A percentile compares a stretch with the other conserved stretches of the same genome.
These are phyloP conservation scores for Bufo bufo DNA, from an alignment of 2,113 vertebrate genomes.

Conservation along the genomic window DNA sequence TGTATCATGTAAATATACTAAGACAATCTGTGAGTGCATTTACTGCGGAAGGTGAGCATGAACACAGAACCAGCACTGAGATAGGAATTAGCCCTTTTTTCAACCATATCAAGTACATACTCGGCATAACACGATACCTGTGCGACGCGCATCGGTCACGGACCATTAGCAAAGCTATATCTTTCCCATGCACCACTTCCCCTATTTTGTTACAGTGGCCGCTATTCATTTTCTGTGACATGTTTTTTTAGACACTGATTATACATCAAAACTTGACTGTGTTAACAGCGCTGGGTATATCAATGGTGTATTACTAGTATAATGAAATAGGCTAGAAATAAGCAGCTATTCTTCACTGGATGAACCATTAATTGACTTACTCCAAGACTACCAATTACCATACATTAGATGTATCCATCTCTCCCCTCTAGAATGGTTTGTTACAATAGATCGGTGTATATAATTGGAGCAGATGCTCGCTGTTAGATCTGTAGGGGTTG, in stretches of 20 bases:
- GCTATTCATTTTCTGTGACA: neutral
- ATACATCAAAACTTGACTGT: neutral
- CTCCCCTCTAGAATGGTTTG: no score
- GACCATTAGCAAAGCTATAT: constrained; percentile 11
- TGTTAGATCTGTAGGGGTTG: no score
- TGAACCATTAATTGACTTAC: no score
- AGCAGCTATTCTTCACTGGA: no score
- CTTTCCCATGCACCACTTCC: neutral
- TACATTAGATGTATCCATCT: no score
- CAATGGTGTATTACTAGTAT: no score
- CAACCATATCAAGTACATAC: constrained; percentile 7
- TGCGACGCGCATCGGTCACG: constrained; percentile 28
- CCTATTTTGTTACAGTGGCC: neutral
- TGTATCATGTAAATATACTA: neutral
- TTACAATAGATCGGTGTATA: no score
- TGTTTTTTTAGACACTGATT: neutral
- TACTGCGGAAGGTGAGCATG: neutral
- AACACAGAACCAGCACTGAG: neutral
- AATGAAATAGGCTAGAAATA: no score
- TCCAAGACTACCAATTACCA: no score
- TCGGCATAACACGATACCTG: constrained; percentile 38
- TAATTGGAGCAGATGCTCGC: no score
- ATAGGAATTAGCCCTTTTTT: neutral
- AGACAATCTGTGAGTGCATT: neutral
- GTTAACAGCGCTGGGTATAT: neutral